A percentile compares a stretch with the other conserved stretches of the same genome.
Evolutionary conservation across 1,140 invertebrate genomes (phyloP).

Genomic region (Euwallacea fornicatus): DNA sequence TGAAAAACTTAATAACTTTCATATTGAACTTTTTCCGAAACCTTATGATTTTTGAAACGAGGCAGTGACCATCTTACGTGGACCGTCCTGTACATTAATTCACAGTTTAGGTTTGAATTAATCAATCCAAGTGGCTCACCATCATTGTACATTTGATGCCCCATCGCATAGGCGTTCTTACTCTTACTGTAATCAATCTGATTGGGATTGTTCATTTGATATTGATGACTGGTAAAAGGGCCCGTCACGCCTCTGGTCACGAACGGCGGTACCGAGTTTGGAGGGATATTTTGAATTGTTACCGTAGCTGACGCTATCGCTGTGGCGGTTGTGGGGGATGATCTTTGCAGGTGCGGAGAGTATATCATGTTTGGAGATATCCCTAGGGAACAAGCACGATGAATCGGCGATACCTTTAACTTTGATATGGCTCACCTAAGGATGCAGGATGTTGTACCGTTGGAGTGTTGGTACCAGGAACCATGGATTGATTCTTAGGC

Average conservation of each 20-base stretch:
- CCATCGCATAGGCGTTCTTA: conserved; percentile 50
- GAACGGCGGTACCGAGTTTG: conserved; percentile 60
- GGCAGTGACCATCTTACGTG: background rate
- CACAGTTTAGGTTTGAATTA: background rate
- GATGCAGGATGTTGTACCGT: conserved; percentile 53
- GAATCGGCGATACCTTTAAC: background rate
- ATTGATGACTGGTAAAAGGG: conserved; percentile 46
- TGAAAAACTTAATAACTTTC: too few relatives aligned
- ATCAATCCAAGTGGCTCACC: conserved; percentile 15
- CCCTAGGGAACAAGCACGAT: conserved; percentile 13
- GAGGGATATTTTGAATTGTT: conserved; percentile 60
- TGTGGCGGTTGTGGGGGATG: conserved; percentile 63
- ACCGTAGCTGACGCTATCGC: conserved; percentile 61
- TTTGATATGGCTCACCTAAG: conserved; percentile 48
- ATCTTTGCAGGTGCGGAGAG: conserved; percentile 59
- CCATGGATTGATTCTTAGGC: conserved; percentile 55
- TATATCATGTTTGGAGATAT: conserved; percentile 57
- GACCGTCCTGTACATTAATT: background rate
- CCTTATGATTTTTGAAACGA: too few relatives aligned
- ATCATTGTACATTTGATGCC: conserved; percentile 46
- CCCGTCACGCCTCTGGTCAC: conserved; percentile 56
- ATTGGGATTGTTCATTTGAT: conserved; percentile 49
- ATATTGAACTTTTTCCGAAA: too few relatives aligned
- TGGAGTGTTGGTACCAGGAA: conserved; percentile 57
- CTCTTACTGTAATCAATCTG: conserved; percentile 47